A percentile compares a stretch with the other conserved stretches of the same genome.
These are phyloP conservation scores for Melopsittacus undulatus DNA, from an alignment of 2,797 vertebrate species.

Conservation along the genomic window DNA sequence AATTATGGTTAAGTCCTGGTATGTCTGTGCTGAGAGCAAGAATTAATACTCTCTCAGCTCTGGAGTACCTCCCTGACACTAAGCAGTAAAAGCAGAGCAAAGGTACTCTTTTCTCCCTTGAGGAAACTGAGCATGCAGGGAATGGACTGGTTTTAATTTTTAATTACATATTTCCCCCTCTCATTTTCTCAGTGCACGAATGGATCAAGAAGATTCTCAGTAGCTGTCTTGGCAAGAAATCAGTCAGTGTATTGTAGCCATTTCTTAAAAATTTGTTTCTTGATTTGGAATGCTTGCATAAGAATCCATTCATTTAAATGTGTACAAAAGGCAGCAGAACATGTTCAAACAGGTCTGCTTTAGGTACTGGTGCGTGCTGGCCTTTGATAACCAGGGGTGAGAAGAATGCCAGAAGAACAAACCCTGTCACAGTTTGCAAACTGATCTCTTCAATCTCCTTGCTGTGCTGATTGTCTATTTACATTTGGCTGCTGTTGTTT, in stretches of 20 bases:
- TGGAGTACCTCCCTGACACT: constrained; percentile 42
- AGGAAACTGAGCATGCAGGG: constrained; percentile 17
- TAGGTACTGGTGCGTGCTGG: constrained; percentile 67
- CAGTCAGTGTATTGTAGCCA: constrained; percentile 79
- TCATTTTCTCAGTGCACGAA: constrained; percentile 61
- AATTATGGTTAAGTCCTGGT: constrained; percentile 44
- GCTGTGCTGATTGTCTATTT: constrained; percentile 55
- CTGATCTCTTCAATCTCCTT: constrained; percentile 45
- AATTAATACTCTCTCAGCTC: constrained; percentile 38
- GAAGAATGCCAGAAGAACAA: constrained; percentile 55
- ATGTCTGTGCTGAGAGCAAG: constrained; percentile 47
- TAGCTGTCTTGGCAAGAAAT: constrained; percentile 78
- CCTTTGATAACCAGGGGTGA: constrained; percentile 54
- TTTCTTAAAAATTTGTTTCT: constrained; percentile 81
- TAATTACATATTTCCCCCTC: constrained; percentile 64
- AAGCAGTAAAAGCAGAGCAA: constrained; percentile 50
- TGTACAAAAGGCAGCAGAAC: constrained; percentile 81
- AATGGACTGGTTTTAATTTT: constrained; percentile 63
- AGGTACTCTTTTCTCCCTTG: not conserved
- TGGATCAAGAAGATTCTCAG: constrained; percentile 61
- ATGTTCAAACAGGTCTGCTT: constrained; percentile 81
- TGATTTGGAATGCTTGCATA: constrained; percentile 79
- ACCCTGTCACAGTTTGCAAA: constrained; percentile 52
- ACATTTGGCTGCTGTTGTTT: constrained; percentile 61
- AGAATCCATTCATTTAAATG: constrained; percentile 75